Percentiles rank a stretch among this genome's conserved stretches.
These are phyloP conservation scores for Ondatra zibethicus DNA, from an alignment of 2,113 vertebrate species.

Conservation along the genomic window DNA sequence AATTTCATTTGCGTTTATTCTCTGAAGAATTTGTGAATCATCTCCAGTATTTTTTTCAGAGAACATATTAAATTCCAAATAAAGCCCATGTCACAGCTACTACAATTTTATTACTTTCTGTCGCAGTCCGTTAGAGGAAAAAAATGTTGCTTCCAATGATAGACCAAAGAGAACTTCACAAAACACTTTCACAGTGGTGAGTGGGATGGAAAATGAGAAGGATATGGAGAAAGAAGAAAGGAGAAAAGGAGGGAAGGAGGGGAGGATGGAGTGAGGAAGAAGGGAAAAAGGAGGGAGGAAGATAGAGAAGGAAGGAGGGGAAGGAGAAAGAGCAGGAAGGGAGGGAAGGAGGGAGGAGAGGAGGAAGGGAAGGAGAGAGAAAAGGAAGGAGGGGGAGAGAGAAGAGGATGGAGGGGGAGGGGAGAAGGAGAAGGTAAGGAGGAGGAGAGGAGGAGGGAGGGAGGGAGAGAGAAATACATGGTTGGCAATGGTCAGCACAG, in stretches of 20 bases:
- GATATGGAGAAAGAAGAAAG: rapidly evolving
- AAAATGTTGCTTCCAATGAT: not conserved
- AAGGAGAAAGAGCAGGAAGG: too few relatives aligned
- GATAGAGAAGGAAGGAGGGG: too few relatives aligned
- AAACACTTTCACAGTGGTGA: not conserved
- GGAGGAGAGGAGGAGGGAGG: not conserved
- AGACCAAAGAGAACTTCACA: not conserved
- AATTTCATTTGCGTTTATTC: slow-evolving; percentile 33
- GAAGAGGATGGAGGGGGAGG: too few relatives aligned
- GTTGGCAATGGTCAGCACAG: not conserved
- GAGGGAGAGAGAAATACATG: not conserved
- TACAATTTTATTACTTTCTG: slow-evolving; percentile 21
- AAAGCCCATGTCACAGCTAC: slow-evolving; percentile 18
- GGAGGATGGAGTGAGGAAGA: too few relatives aligned
- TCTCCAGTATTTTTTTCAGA: not conserved
- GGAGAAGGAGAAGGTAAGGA: too few relatives aligned
- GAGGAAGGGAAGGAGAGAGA: too few relatives aligned
- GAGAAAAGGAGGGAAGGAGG: not conserved
- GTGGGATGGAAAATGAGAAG: not conserved
- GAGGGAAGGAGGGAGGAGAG: too few relatives aligned
- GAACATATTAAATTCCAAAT: slow-evolving; percentile 17
- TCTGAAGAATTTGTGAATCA: slow-evolving; percentile 43
- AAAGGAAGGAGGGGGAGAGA: rapidly evolving
- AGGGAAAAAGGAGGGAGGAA: too few relatives aligned
- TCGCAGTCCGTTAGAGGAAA: slow-evolving; percentile 15